These are phyloP conservation scores for Cactoblastis cactorum DNA, from an alignment of 2,888 invertebrate species.

Conservation along the genomic window DNA sequence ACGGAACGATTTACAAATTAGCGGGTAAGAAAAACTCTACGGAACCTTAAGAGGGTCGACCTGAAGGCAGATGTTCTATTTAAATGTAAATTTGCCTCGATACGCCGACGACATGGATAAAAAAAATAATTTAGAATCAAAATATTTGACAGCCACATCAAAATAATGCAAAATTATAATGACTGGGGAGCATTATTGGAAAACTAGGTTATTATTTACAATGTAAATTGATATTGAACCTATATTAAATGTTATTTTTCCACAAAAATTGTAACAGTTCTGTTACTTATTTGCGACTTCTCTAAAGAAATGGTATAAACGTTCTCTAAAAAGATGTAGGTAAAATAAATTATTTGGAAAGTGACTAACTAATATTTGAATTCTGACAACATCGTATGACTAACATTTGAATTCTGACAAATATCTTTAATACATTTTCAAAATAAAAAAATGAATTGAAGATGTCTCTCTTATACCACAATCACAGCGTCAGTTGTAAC, in stretches of 20 bases:
- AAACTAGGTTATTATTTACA: conserved; percentile 5
- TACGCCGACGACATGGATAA: conserved; percentile 65
- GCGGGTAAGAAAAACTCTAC: conserved; percentile 73
- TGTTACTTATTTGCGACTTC: no score
- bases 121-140: conserved; percentile 66
- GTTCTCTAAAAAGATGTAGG: no score
- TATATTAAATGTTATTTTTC: neutral
- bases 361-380: no score
- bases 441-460: no score
- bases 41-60: conserved; percentile 71
- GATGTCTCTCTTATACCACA: neutral
- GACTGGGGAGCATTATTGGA: conserved; percentile 8
- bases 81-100: conserved; percentile 75
- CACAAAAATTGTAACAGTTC: no score
- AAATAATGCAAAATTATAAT: conserved; percentile 26
- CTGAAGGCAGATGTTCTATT: conserved; percentile 76
- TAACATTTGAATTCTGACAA: no score
- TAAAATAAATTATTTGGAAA: no score
- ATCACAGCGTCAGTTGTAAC: neutral
- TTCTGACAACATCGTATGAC: no score
- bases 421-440: no score
- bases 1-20: conserved; percentile 78
- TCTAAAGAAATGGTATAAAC: no score
- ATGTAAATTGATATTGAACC: neutral
- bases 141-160: conserved; percentile 59